Base-by-base conservation (phyloP, 1,140 invertebrate species). In the Amphibalanus amphitrite region DNA sequence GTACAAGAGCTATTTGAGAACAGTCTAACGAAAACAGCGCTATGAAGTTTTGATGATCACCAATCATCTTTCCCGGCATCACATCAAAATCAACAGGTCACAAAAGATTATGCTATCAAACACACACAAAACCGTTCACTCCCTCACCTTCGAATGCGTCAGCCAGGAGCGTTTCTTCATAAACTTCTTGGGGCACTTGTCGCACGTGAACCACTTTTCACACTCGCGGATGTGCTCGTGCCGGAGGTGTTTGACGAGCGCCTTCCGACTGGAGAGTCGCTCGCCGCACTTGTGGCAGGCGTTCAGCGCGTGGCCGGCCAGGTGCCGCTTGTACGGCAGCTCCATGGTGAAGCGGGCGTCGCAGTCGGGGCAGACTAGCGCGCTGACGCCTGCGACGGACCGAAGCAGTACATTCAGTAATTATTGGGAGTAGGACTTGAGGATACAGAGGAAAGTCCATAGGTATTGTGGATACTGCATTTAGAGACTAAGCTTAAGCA, bases 111-210 rank as follows among this genome's bases (percentile, higher is more conserved):
- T n/a, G n/a, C n/a, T n/a, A n/a, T n/a, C n/a, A n/a, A n/a, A n/a
- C n/a, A 38, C 33, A 38, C 33, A 38, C 4, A 38, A 38, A 38
- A 38, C 33, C 33, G 15, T 38, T 38, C 15, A 4, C 33, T 4
- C 33, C 15, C 47, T 23, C 47, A 67, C 65, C 65, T 67, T 67
- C 8, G n/a, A 10, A 28, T 67, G 65, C 8, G 6, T 26, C 10
- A 67, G 65, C 28, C n/a, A 28, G n/a, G 65, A 67, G 65, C 65
- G 65, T 28, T 67, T 67, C 23, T 67, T 67, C 65, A 28, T 67
- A 26, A 67, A 67, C n/a, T 26, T n/a, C 65, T 28, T 26, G 3
- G 20, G 10, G 23, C 65, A 67, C 65, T 67, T 26, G n/a, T 26
- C n/a, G 28, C 65, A 67, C 3, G 65, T 10, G n/a, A 28, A 67